Percentiles rank a stretch among this genome's conserved stretches.
Evolutionary conservation across 2,113 vertebrate species (phyloP).

Genomic region (Agapornis roseicollis): DNA sequence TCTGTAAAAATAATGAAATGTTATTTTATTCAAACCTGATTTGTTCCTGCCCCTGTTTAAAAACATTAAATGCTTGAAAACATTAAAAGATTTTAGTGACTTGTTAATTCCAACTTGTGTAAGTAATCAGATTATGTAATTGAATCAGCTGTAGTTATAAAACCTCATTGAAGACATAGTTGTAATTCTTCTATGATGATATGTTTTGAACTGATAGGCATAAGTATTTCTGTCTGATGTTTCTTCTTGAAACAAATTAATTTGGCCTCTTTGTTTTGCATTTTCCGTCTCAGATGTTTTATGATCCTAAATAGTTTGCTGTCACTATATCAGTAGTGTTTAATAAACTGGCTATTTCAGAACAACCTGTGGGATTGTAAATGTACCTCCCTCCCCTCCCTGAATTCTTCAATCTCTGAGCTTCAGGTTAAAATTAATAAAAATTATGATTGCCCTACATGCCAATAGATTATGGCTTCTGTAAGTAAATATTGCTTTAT

Average conservation of each 20-base stretch:
- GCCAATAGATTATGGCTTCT: neutral
- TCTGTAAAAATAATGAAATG: neutral
- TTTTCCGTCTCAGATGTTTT: too few relatives aligned
- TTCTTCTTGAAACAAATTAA: too few relatives aligned
- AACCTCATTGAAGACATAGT: neutral
- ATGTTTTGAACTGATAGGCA: neutral
- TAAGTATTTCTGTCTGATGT: neutral
- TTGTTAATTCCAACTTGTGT: neutral
- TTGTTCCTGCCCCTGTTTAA: neutral
- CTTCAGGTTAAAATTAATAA: neutral
- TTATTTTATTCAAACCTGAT: neutral
- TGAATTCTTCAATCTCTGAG: neutral
- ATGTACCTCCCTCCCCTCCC: fast-evolving
- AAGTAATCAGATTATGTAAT: neutral
- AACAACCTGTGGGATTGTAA: neutral
- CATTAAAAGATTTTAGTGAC: neutral
- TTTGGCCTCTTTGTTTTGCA: too few relatives aligned
- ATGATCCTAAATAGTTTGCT: neutral
- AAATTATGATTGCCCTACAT: neutral
- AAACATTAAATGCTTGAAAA: neutral
- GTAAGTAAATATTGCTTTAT: neutral
- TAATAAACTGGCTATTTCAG: neutral
- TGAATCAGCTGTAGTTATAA: neutral
- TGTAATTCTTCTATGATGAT: neutral
- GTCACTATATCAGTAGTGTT: neutral